Percentiles rank a stretch among this genome's conserved stretches.
These are phyloP conservation scores for Xenus cinereus DNA, from an alignment of 2,113 vertebrate species.

Conservation along the genomic window DNA sequence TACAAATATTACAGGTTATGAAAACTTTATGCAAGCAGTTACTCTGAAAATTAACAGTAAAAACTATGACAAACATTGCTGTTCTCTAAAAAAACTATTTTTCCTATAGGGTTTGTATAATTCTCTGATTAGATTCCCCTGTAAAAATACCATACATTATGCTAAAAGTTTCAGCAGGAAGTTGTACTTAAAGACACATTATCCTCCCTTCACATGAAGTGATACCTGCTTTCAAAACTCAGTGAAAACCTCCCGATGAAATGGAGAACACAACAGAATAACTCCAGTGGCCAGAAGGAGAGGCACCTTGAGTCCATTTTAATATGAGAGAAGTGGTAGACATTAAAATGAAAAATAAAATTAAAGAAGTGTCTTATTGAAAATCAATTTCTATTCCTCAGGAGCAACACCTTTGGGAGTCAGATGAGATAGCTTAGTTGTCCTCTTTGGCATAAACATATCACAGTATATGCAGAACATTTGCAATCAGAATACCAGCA, in stretches of 20 bases:
- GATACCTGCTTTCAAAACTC: neutral
- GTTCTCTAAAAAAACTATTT: neutral
- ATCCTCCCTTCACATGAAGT: neutral
- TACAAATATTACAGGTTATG: conserved; percentile 57
- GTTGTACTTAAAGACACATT: neutral
- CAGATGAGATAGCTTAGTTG: neutral
- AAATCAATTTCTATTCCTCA: neutral
- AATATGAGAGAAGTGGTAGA: neutral
- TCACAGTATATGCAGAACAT: neutral
- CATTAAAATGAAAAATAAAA: neutral
- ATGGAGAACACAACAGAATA: neutral
- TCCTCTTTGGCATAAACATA: neutral
- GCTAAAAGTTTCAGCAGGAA: neutral
- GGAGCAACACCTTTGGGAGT: neutral
- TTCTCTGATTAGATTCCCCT: neutral
- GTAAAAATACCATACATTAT: neutral
- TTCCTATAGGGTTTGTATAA: neutral
- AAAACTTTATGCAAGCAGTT: conserved; percentile 10
- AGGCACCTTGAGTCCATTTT: neutral
- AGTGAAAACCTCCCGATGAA: neutral
- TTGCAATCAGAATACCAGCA: neutral
- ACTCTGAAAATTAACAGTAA: conserved; percentile 25
- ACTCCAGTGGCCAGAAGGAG: neutral
- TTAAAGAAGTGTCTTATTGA: neutral
- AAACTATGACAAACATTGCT: neutral